Base-by-base conservation (phyloP, 2,113 vertebrate genomes). In the Pachycephala philippinensis region DNA sequence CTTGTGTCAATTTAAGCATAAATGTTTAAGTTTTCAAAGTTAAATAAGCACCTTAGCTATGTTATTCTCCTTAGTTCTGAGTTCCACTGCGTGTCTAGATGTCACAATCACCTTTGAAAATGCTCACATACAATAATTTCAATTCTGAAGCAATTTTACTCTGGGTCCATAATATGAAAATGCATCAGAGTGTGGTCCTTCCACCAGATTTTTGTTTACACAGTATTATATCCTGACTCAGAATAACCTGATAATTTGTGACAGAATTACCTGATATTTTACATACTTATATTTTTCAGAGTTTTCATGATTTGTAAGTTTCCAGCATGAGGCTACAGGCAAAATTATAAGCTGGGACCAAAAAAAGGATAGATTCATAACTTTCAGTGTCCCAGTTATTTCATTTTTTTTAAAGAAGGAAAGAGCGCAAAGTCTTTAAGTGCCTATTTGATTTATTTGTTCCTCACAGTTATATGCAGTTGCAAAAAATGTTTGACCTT, bases 381-480 rank as follows among this genome's bases (percentile, higher is more conserved):
- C 35, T 74, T 79, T 80, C 71, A 77, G 70, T 69, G 84, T 84
- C 65, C 68, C 72, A 92, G 56, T 52, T 52, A 66, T 94, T 44
- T 33, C 15, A 12, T 10, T 3, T 78, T 94, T 44, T 56, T 8
- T 27, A 2, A 8, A 47, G 15, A 8, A 35, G 26, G 78, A 31
- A 47, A 50, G 33, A 42, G 1, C 4, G 0, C 15, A 6, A 21
- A 59, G 65, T 57, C 60, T 95, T 71, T 85, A 91, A 96, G 76
- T 93, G 49, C 16, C 7, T 91, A 40, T 94, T 96, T 97, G 83
- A 96, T 95, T 97, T 97, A 96, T 96, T 92, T 77, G 33, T 85
- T 89, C 91, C 91, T 84, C 68, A 76, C 11, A 68, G 39, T 88
- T 88, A 56, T 57, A 85, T 8, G n/a, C 45, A 77, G 84, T 91